Percentiles rank a stretch among this genome's conserved stretches.
These are phyloP conservation scores for Sarcophaga caerulescens DNA, from an alignment of 2,888 invertebrate species.

Conservation along the genomic window DNA sequence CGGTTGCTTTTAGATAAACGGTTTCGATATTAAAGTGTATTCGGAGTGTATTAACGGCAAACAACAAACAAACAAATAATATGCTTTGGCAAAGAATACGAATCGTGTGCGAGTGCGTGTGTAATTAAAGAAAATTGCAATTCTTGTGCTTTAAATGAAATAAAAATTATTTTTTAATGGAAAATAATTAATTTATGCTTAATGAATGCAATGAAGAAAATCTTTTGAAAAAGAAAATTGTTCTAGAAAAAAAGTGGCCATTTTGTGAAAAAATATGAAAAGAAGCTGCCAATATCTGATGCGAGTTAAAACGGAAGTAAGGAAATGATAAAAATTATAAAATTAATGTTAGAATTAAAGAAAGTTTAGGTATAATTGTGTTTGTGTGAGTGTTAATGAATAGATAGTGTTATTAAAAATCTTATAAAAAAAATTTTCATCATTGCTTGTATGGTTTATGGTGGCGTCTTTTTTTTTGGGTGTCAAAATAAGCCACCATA, in stretches of 20 bases:
- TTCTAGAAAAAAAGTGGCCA: slow-evolving; percentile 26
- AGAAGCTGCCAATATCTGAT: no score
- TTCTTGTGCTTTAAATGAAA: not conserved
- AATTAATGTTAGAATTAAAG: no score
- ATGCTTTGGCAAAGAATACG: not conserved
- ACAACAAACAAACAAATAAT: not conserved
- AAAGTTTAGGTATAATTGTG: no score
- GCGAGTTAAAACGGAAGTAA: no score
- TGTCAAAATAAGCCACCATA: slow-evolving; percentile 27
- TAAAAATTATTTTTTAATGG: not conserved
- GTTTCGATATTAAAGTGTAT: slow-evolving; percentile 15
- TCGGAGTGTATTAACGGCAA: not conserved
- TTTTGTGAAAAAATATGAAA: slow-evolving; percentile 41
- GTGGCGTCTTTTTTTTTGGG: not conserved
- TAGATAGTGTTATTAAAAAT: not conserved
- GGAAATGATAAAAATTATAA: no score
- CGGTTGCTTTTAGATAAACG: slow-evolving; percentile 50
- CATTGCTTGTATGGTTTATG: no score
- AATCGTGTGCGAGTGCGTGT: not conserved
- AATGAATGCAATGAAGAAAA: not conserved
- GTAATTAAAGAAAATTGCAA: not conserved
- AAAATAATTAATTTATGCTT: not conserved
- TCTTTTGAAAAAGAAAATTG: slow-evolving; percentile 38
- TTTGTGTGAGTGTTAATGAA: no score
- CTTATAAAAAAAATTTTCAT: slow-evolving; percentile 9